Evolutionary conservation across 2,113 vertebrate genomes (phyloP), one percentile per base, ranked within the genome.

Genomic region (Otis tarda): DNA sequence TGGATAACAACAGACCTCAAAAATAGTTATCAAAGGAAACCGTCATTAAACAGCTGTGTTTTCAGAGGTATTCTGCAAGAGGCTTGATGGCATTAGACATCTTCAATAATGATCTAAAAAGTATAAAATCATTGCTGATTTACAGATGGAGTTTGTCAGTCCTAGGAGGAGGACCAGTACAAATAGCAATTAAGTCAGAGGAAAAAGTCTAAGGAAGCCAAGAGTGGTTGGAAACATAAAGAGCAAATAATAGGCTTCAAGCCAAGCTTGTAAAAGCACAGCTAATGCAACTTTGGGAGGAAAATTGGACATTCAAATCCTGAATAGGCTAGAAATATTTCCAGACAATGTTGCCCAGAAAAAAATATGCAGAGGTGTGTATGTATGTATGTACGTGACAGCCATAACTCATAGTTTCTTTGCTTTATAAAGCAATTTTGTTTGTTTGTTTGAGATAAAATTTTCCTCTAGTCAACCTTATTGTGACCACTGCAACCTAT

Each of bases 141-240:
- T 95, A 79, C 94, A 94, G 86, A 95, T 95, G 94, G 95, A 93
- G 61, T 41, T 94, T 96, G 73, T 95, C 89, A 91, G 24, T 60
- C 37, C 84, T 95, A 57, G 77, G 37, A 57, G 77, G n/a, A 94
- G 59, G 84, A 95, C 90, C 82, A 91, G 87, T 69, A 95, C 84
- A 95, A 96, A 95, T 96, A 88, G 93, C 87, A 95, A 95, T 96
- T 94, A 94, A 95, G 84, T 84, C 82, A 95, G 82, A 95, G 94
- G 94, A 96, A 96, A 97, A 95, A 90, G 90, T 83, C 90, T 74
- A 55, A 91, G 71, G 87, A 95, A 95, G 94, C 95, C 93, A 95
- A 95, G 92, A 95, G 67, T 70, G 53, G 82, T 85, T 96, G 90
- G 94, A 95, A 95, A 94, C 94, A 85, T 89, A 93, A 95, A 93